Percentiles rank a stretch among this genome's conserved stretches.
These are phyloP conservation scores for Isoperla grammatica DNA, from an alignment of 2,888 invertebrate genomes.

Conservation along the genomic window DNA sequence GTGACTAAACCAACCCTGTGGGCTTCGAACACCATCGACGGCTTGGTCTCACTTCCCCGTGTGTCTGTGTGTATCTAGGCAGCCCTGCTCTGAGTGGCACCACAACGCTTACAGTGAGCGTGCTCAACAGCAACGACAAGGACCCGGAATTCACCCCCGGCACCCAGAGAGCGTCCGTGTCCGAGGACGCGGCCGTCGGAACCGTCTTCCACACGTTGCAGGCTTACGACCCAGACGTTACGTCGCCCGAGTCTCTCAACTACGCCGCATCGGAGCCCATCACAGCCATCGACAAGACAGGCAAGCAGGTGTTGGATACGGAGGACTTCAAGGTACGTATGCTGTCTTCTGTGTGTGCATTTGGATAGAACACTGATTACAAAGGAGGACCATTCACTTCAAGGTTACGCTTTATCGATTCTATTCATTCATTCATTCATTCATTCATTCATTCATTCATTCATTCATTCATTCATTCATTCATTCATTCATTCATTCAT, in stretches of 20 bases:
- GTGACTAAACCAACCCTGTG: too few species aligned
- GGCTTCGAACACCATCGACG: too few species aligned
- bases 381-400: too few species aligned
- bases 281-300: slow-evolving; percentile 76
- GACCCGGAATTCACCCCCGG: slow-evolving; percentile 74
- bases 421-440: background rate
- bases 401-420: too few species aligned
- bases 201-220: slow-evolving; percentile 63
- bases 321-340: slow-evolving; percentile 40
- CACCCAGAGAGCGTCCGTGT: slow-evolving; percentile 67
- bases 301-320: slow-evolving; percentile 57
- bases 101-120: slow-evolving; percentile 68
- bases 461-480: too few species aligned
- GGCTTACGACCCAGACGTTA: slow-evolving; percentile 76
- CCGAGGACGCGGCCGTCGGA: slow-evolving; percentile 71
- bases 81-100: slow-evolving; percentile 77
- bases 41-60: too few species aligned
- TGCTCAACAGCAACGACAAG: slow-evolving; percentile 85
- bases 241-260: slow-evolving; percentile 59
- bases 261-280: slow-evolving; percentile 65
- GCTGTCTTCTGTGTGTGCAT: background rate
- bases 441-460: too few species aligned
- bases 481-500: too few species aligned
- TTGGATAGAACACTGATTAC: too few species aligned
- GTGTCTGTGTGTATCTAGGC: too few species aligned